Evolutionary conservation across 2,888 invertebrate species (phyloP).

Genomic region (Brachynemurus nebulosus): DNA sequence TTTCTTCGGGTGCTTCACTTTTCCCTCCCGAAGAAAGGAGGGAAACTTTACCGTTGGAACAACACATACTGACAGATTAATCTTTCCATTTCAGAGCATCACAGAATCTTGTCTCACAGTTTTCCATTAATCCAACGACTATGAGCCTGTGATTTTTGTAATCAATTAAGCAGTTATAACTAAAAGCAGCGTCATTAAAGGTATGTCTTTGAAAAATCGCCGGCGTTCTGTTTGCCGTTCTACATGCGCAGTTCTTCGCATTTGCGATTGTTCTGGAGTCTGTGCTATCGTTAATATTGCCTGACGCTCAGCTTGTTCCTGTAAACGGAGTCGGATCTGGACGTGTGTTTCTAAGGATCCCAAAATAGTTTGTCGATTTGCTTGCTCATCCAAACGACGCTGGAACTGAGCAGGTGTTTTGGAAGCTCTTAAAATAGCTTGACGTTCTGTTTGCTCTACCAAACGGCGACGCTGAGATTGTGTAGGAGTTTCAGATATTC

Average conservation of each 20-base stretch:
- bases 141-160: no score
- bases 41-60: slow-evolving; percentile 13
- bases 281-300: background rate
- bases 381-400: background rate
- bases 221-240: no score
- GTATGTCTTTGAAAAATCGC: no score
- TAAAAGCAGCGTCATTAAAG: no score
- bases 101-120: no score
- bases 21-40: no score
- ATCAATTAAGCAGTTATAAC: no score
- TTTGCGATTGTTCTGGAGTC: slow-evolving; percentile 4
- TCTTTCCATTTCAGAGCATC: slow-evolving; percentile 21
- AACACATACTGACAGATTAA: slow-evolving; percentile 19
- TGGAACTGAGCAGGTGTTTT: background rate
- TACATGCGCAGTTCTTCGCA: no score
- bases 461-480: background rate
- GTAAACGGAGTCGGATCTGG: no score
- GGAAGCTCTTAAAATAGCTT: background rate
- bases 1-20: slow-evolving; percentile 15
- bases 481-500: background rate
- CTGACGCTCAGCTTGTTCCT: background rate
- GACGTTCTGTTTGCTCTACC: background rate
- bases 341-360: background rate
- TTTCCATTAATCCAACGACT: no score
- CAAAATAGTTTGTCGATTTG: background rate